These are phyloP conservation scores for Hoplias malabaricus DNA, from an alignment of 2,113 vertebrate genomes.

Conservation along the genomic window DNA sequence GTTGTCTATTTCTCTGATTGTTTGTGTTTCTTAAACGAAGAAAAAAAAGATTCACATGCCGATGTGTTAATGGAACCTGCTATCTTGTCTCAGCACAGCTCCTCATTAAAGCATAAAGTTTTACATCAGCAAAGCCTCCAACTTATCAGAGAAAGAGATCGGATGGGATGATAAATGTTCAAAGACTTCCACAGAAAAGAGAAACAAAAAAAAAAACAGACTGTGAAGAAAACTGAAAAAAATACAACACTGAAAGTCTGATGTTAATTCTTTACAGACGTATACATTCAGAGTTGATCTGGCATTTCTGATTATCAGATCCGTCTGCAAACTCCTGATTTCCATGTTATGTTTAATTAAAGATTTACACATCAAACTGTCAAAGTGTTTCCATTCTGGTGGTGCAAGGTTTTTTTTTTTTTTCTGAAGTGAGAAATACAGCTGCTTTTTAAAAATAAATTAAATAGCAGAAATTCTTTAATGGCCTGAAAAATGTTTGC, in stretches of 20 bases:
- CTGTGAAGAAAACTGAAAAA: conserved; percentile 36
- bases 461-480: not conserved
- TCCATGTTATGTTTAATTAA: conserved; percentile 18
- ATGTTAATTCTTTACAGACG: conserved; percentile 49
- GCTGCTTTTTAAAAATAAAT: not conserved
- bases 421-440: not conserved
- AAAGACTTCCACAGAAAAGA: conserved; percentile 18
- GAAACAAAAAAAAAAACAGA: not conserved
- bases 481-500: not conserved
- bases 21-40: conserved; percentile 27
- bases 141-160: conserved; percentile 54
- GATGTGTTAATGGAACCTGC: conserved; percentile 48
- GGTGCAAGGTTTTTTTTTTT: too few species aligned
- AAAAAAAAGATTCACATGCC: conserved; percentile 50
- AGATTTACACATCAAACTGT: not conserved
- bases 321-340: not conserved
- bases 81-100: conserved; percentile 48
- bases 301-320: conserved; percentile 31
- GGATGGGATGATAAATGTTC: conserved; percentile 46
- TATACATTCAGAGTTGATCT: conserved; percentile 48
- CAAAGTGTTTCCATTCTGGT: not conserved
- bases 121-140: conserved; percentile 32
- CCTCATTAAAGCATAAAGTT: conserved; percentile 62
- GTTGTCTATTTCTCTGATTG: conserved; percentile 14
- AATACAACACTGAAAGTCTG: conserved; percentile 14